Conservation (phyloP, 2,797 vertebrate genomes). For the Pelobates cultripes region DNA sequence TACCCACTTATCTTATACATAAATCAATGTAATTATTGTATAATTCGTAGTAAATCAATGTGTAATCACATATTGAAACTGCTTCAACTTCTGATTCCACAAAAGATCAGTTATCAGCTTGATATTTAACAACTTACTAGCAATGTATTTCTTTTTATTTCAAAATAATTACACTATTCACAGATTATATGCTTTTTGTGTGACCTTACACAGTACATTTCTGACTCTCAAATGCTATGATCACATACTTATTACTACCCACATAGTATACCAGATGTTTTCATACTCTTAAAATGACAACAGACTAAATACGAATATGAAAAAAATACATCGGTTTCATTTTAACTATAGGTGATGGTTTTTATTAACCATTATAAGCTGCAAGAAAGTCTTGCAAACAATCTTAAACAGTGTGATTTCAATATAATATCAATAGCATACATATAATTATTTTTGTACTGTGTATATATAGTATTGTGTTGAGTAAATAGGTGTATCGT, state of each 20-base stretch:
- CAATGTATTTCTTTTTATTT: no score
- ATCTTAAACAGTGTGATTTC: no score
- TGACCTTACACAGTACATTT: no score
- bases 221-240: neutral
- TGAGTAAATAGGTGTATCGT: neutral
- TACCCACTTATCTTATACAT: neutral
- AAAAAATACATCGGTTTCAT: neutral
- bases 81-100: no score
- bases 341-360: neutral
- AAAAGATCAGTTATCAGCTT: no score
- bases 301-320: neutral
- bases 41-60: no score
- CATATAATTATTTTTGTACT: neutral
- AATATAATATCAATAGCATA: no score
- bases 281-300: conserved; percentile 13
- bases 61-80: no score
- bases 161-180: no score
- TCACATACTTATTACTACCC: conserved; percentile 30
- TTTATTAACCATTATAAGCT: neutral
- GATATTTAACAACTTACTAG: no score
- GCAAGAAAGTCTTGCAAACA: neutral
- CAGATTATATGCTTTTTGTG: no score
- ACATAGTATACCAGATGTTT: conserved; percentile 23
- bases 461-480: neutral
- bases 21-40: neutral